Evolutionary conservation across 2,888 invertebrate genomes (phyloP).

Genomic region (Pristionchus arcanus): DNA sequence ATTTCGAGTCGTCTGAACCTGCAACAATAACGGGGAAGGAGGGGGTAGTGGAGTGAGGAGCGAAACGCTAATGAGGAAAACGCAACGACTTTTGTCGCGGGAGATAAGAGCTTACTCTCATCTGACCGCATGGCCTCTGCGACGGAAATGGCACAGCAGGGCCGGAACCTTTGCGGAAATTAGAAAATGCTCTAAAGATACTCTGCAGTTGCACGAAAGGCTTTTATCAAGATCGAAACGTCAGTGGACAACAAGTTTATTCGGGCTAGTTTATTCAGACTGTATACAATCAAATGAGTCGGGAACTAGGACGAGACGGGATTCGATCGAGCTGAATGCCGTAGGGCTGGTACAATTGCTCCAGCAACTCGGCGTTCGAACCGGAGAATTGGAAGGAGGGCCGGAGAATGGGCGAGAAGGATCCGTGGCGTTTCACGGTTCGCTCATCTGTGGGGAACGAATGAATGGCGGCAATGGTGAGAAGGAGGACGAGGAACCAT

Average conservation of each 20-base stretch:
- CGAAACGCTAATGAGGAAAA: conserved; percentile 2
- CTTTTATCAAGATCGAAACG: background rate
- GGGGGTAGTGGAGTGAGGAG: background rate
- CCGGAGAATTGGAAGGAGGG: conserved; percentile 18
- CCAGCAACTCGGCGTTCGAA: background rate
- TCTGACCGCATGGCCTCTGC: too few species aligned
- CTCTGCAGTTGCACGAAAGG: background rate
- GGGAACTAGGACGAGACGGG: conserved; percentile 22
- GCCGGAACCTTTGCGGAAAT: conserved; percentile 27
- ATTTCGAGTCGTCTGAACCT: conserved; percentile 11
- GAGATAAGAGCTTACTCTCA: background rate
- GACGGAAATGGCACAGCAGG: background rate
- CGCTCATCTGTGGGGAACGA: background rate
- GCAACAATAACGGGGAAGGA: background rate
- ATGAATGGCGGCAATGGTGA: background rate
- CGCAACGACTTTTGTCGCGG: background rate
- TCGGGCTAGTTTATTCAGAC: background rate
- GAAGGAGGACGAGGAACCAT: conserved; percentile 2
- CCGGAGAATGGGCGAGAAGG: background rate
- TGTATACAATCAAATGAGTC: conserved; percentile 6
- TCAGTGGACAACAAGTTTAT: background rate
- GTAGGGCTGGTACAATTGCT: conserved; percentile 15
- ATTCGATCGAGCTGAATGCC: conserved; percentile 15
- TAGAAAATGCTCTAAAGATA: background rate
- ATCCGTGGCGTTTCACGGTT: background rate